Evolutionary conservation across 2,113 vertebrate species (phyloP), one percentile per base, ranked within the genome.

Genomic region (Gnathonemus longibarbis): DNA sequence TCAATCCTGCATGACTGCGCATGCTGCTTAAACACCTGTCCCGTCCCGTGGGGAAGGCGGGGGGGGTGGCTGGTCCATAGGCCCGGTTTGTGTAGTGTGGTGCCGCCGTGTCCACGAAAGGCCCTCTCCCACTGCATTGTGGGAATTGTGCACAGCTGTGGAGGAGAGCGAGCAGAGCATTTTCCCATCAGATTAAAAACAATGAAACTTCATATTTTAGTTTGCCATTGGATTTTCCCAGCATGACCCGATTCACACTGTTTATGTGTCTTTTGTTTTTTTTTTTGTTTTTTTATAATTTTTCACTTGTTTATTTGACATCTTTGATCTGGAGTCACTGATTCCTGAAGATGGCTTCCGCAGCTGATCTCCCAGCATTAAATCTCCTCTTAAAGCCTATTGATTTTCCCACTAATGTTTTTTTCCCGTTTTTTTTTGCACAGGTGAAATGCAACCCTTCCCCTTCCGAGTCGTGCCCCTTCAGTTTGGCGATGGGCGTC

Each of bases 1-100:
- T 53, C 27, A 87, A 35, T 87, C 85, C 85, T 87, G 85, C 50
- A 35, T 87, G 85, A 52, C 49, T 53, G 49, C 24, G 49, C 49
- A 35, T 53, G 85, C 50, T 53, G 27, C n/a, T 53, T 48, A 52
- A 87, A 87, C 85, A 87, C 50, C 85, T 87, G 85, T 56, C 85
- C 31, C 7, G 7, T 87, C 85, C 48, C 85, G 3, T 56, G 49
- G n/a, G 85, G 46, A 31, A 27, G 17, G 17, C 17, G 3, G 58
- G 56, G 21, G 24, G 17, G 3, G 48, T n/a, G 17, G 49, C 85
- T 53, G 48, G 50, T 56, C 85, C 50, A 50, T 27, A 39, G 85
- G 27, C 85, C 85, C 5, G 13, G 85, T 42, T 39, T 87, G 50
- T 87, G 85, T 31, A 35, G 24, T 21, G 49, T 86, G 4, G 42